phyloP scores from a whole-genome alignment of 2,113 vertebrate genomes.

The Piaya cayana region DNA sequence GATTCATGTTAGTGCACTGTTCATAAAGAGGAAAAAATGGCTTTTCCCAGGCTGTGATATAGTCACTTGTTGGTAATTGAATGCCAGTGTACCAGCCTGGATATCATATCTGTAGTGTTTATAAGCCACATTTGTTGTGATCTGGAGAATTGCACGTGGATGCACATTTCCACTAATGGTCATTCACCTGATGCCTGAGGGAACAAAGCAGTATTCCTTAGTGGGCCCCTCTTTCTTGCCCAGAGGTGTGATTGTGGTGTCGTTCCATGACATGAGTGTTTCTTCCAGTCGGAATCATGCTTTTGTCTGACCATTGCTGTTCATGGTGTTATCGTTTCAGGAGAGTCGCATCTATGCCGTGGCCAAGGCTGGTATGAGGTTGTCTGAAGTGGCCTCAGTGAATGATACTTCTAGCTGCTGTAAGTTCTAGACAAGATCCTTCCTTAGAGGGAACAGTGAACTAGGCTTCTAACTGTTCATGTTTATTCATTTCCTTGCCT shows the following conservation, averaged over 20 bases:
- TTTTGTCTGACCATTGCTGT: not conserved
- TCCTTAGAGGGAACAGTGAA: not conserved
- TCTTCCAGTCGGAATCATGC: not conserved
- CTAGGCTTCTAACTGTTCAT: not conserved
- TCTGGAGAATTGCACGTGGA: not conserved
- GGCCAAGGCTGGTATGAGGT: slow-evolving; percentile 87
- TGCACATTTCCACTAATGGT: not conserved
- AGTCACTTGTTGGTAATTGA: not conserved
- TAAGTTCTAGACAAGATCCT: slow-evolving; percentile 60
- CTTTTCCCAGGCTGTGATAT: not conserved
- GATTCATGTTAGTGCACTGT: not conserved
- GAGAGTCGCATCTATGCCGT: slow-evolving; percentile 90
- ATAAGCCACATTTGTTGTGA: not conserved
- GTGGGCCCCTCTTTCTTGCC: not conserved
- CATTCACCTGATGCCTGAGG: not conserved
- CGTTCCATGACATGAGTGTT: not conserved
- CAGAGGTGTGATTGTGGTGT: not conserved
- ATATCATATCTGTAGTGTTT: not conserved
- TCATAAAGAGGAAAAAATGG: not conserved
- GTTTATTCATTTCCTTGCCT: not conserved
- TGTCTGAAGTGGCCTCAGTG: slow-evolving; percentile 80
- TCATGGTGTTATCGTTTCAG: slow-evolving; percentile 66
- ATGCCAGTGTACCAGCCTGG: not conserved
- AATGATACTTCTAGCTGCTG: slow-evolving; percentile 75
- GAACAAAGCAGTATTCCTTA: not conserved